Percentiles rank a stretch among this genome's conserved stretches.
phyloP scores from a whole-genome alignment of 2,797 vertebrate species.

The Antrozous pallidus region DNA sequence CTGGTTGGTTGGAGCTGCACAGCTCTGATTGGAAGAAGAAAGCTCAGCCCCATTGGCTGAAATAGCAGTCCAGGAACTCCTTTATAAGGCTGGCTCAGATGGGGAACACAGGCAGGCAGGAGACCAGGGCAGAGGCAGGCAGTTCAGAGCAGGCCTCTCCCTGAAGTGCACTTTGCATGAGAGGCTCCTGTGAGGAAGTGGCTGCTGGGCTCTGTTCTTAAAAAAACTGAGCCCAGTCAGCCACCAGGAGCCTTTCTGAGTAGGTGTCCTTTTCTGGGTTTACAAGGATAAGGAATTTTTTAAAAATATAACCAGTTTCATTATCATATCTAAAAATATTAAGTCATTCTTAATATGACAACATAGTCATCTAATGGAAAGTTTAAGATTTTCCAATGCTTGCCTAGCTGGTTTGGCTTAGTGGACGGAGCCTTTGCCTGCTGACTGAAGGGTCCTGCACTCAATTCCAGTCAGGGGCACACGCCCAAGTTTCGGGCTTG shows the following conservation, averaged over 20 bases:
- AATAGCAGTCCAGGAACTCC: background rate
- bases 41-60: background rate
- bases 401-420: background rate
- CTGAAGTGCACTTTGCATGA: background rate
- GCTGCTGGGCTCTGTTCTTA: background rate
- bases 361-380: constrained; percentile 19
- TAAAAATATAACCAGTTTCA: background rate
- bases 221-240: background rate
- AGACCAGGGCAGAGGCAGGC: background rate
- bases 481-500: too few relatives aligned
- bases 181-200: background rate
- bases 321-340: constrained; percentile 16
- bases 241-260: background rate
- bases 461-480: too few relatives aligned
- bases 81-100: background rate
- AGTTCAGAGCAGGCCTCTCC: background rate
- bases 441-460: too few relatives aligned
- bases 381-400: background rate
- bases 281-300: background rate
- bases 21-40: background rate
- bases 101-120: background rate
- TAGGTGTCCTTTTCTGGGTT: background rate
- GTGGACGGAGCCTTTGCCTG: too few relatives aligned
- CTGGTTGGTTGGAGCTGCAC: background rate
- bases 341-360: background rate